Percentiles rank a stretch among this genome's conserved stretches.
Evolutionary conservation across 2,113 vertebrate genomes (phyloP).

Genomic region (Phylloscopus trochilus): DNA sequence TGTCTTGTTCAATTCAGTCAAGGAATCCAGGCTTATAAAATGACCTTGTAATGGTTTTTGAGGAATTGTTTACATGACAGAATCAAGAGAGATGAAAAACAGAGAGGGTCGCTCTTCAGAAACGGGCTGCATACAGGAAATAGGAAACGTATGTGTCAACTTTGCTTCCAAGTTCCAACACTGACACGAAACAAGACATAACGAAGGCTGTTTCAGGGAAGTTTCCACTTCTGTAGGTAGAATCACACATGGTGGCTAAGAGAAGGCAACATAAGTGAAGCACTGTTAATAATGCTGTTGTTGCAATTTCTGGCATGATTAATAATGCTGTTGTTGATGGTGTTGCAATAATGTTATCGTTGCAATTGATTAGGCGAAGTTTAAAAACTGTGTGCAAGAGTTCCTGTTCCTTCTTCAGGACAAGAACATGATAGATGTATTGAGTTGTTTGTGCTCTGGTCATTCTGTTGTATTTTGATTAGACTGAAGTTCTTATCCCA

Average conservation of each 20-base stretch:
- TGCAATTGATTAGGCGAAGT: not conserved
- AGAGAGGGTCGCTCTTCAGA: slow-evolving; percentile 22
- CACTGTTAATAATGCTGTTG: not conserved
- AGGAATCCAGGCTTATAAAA: slow-evolving; percentile 3
- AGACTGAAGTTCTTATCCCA: not conserved
- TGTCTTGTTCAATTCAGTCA: slow-evolving; percentile 18
- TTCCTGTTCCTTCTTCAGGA: not conserved
- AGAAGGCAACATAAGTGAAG: not conserved
- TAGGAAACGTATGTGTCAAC: slow-evolving; percentile 25
- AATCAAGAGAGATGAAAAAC: slow-evolving; percentile 15
- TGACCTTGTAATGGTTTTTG: slow-evolving; percentile 44
- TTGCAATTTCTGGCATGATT: not conserved
- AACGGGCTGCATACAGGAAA: slow-evolving; percentile 22
- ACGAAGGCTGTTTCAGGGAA: not conserved
- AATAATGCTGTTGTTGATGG: not conserved
- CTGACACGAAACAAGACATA: slow-evolving; percentile 1
- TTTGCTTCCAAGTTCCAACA: slow-evolving; percentile 34
- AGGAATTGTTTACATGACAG: slow-evolving; percentile 41
- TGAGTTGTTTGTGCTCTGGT: not conserved
- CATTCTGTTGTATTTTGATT: not conserved
- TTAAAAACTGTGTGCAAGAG: not conserved
- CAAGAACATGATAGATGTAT: not conserved
- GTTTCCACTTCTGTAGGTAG: not conserved
- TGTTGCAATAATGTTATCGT: not conserved
- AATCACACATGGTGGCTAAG: not conserved